Evolutionary conservation across 1,140 invertebrate species (phyloP), one percentile per base, ranked within the genome.

Genomic region (Diuraphis noxia): DNA sequence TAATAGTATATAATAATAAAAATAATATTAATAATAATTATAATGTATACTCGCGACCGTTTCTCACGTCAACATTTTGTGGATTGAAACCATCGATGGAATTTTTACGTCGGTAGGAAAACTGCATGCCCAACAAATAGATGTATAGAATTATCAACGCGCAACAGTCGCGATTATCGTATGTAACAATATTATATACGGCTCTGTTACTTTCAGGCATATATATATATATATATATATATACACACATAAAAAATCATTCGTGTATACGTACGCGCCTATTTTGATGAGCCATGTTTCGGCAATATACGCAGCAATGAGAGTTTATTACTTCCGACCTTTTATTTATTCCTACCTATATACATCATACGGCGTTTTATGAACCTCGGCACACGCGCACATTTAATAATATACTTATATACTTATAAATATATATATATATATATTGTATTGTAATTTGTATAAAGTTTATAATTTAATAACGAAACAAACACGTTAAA

Each of bases 281-380:
- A n/a, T 72, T 72, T 72, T 13, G 0, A 72, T 34, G 13, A n/a
- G 56, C 56, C 56, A 34, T 72, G 56, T 72, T 72, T 72, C 56
- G 13, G n/a, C 13, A 72, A 25, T 56, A 49, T 49, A 72, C 30
- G 56, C 5, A n/a, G 56, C n/a, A n/a, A n/a, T 40, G 38, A 82
- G 38, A 34, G 41, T 49, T 85, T 85, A 85, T 85, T 85, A 85
- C 84, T 49, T 85, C 43, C 43, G 43, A 85, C 84, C n/a, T 46
- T 85, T 85, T 43, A 43, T 49, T 46, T 85, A 85, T 43, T n/a
- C n/a, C n/a, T n/a, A n/a, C n/a, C n/a, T n/a, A 46, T 5, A 34
- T 34, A 30, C 30, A 43, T 72, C 30, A 17, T 72, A 72, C 56
- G 13, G 30, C n/a, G 56, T 85, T 85, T 85, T 46, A 85, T 34